phyloP scores from a whole-genome alignment of 2,797 vertebrate species.

The Typhlichthys eigenmanni region DNA sequence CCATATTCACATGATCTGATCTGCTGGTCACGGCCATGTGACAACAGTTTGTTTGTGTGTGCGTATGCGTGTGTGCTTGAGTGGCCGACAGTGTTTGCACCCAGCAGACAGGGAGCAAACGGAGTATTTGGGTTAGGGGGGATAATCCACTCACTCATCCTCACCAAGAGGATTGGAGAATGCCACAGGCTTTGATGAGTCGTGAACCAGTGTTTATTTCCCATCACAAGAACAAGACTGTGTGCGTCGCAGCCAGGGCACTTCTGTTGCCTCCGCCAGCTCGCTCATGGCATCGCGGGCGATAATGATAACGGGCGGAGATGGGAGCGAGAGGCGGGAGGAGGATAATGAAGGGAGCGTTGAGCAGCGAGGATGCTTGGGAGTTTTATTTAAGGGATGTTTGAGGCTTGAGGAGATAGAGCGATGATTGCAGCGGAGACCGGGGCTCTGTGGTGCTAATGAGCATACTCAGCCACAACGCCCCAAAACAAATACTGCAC shows the following conservation, averaged over 20 bases:
- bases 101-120: constrained; percentile 48
- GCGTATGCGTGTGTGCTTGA: constrained; percentile 5
- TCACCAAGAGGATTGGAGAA: constrained; percentile 75
- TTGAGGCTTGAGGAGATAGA: constrained; percentile 44
- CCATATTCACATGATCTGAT: neutral
- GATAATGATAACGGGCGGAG: constrained; percentile 31
- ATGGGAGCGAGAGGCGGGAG: constrained; percentile 6
- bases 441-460: constrained; percentile 46
- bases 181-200: constrained; percentile 72
- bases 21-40: neutral
- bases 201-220: constrained; percentile 71
- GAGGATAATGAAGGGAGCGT: constrained; percentile 11
- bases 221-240: constrained; percentile 56
- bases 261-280: constrained; percentile 6
- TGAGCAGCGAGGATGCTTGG: constrained; percentile 26
- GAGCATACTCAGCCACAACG: constrained; percentile 46
- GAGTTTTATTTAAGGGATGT: constrained; percentile 7
- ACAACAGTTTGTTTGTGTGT: neutral
- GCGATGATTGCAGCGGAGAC: constrained; percentile 53
- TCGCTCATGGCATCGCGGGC: constrained; percentile 40
- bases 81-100: constrained; percentile 45
- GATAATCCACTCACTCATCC: constrained; percentile 78
- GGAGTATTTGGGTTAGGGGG: constrained; percentile 71
- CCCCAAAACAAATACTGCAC: constrained; percentile 20
- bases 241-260: constrained; percentile 51